Percentiles rank a stretch among this genome's conserved stretches.
These are phyloP conservation scores for Ia io DNA, from an alignment of 2,113 vertebrate genomes.

Conservation along the genomic window DNA sequence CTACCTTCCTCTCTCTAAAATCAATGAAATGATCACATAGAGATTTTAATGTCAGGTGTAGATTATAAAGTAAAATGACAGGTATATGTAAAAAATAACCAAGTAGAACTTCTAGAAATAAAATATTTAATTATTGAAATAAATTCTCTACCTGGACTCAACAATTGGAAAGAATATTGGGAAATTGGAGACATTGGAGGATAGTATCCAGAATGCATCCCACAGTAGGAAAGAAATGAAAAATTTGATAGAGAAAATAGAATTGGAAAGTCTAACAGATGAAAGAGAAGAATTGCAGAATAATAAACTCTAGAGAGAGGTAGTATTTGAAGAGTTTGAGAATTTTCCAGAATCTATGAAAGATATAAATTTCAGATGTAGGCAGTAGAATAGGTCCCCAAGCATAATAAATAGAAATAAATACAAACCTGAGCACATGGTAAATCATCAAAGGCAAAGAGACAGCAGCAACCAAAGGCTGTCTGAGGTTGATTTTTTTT, in stretches of 20 bases:
- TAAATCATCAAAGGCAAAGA: constrained; percentile 20
- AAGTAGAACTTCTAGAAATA: not conserved
- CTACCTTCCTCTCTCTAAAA: not conserved
- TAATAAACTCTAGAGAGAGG: not conserved
- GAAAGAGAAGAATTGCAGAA: not conserved
- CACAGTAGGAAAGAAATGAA: not conserved
- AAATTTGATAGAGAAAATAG: not conserved
- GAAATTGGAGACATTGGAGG: not conserved
- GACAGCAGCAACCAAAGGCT: not conserved
- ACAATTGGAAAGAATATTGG: not conserved
- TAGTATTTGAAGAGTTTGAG: constrained; percentile 26
- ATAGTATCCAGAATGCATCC: not conserved
- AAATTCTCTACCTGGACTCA: not conserved
- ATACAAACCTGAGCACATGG: not conserved
- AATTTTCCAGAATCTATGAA: constrained; percentile 18
- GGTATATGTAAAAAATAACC: not conserved
- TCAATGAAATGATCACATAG: not conserved
- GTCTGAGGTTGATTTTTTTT: not conserved
- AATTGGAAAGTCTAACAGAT: not conserved
- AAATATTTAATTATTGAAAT: constrained; percentile 34
- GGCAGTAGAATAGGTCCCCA: not conserved
- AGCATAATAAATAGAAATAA: not conserved
- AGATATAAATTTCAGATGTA: not conserved
- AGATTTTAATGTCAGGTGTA: not conserved
- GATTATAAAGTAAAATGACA: constrained; percentile 21